Percentiles rank a stretch among this genome's conserved stretches.
phyloP scores from a whole-genome alignment of 2,888 invertebrate genomes.

The Ariolimax columbianus region DNA sequence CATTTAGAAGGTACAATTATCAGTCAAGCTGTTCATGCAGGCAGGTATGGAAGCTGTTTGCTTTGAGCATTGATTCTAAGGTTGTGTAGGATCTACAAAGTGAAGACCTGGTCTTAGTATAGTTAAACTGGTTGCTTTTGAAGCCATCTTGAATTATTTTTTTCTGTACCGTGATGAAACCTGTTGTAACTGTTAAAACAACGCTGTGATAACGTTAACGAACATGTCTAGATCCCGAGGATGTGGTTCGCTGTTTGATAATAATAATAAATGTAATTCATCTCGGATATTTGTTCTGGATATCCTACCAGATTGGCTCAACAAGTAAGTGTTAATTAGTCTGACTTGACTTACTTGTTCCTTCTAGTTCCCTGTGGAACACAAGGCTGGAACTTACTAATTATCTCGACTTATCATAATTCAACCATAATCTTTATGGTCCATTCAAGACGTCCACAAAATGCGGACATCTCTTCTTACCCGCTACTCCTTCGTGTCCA shows the following conservation, averaged over 20 bases:
- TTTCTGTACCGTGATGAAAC: background rate
- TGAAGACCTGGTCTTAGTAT: background rate
- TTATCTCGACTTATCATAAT: too few relatives aligned
- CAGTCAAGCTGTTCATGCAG: background rate
- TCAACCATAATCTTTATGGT: too few relatives aligned
- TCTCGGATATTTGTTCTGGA: conserved; percentile 34
- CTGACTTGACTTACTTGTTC: too few relatives aligned
- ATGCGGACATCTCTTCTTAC: too few relatives aligned
- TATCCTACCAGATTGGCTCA: conserved; percentile 36
- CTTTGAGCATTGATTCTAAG: conserved; percentile 18
- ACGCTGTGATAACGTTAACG: background rate
- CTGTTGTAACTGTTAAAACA: background rate
- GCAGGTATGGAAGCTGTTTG: conserved; percentile 16
- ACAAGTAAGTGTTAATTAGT: conserved; percentile 26
- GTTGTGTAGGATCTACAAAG: background rate
- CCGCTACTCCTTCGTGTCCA: too few relatives aligned
- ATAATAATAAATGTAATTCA: conserved; percentile 24
- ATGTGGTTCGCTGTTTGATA: conserved; percentile 21
- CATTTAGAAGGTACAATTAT: conserved; percentile 18
- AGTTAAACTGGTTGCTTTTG: background rate
- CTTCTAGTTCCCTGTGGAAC: too few relatives aligned
- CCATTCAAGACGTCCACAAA: too few relatives aligned
- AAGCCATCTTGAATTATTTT: background rate
- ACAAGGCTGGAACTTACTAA: too few relatives aligned
- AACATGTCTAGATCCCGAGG: conserved; percentile 4